These are phyloP conservation scores for Dipodomys ordii DNA, from an alignment of 2,113 vertebrate species.

Conservation along the genomic window DNA sequence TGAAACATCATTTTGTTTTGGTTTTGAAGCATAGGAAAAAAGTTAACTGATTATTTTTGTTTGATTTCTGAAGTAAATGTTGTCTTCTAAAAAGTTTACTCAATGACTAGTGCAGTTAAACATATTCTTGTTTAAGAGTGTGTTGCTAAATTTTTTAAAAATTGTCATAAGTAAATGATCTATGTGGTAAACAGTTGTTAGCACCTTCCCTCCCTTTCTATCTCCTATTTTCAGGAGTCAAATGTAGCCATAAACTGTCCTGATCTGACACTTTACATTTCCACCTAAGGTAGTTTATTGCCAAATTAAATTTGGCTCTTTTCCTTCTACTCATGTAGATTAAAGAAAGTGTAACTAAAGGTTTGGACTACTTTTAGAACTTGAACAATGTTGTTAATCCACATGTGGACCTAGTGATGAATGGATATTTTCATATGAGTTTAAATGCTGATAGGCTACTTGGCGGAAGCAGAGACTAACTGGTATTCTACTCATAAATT, in stretches of 20 bases:
- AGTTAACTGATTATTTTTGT: conserved; percentile 59
- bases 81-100: conserved; percentile 72
- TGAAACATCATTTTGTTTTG: conserved; percentile 60
- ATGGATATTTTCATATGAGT: conserved; percentile 77
- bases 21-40: conserved; percentile 61
- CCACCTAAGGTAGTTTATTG: conserved; percentile 73
- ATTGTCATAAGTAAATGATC: conserved; percentile 68
- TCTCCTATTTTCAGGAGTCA: conserved; percentile 85
- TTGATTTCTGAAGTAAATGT: conserved; percentile 69
- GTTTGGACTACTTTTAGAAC: conserved; percentile 77
- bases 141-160: conserved; percentile 71
- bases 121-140: conserved; percentile 71
- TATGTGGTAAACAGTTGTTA: conserved; percentile 81
- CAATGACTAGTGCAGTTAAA: conserved; percentile 70
- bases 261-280: conserved; percentile 78
- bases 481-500: conserved; percentile 45
- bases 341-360: conserved; percentile 53
- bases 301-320: conserved; percentile 75
- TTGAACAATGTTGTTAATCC: conserved; percentile 77
- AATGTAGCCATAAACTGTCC: conserved; percentile 72
- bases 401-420: conserved; percentile 78
- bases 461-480: conserved; percentile 76
- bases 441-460: conserved; percentile 80
- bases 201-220: conserved; percentile 65
- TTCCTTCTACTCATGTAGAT: conserved; percentile 4